phyloP scores from a whole-genome alignment of 2,888 invertebrate genomes.

The Protophormia terraenovae region DNA sequence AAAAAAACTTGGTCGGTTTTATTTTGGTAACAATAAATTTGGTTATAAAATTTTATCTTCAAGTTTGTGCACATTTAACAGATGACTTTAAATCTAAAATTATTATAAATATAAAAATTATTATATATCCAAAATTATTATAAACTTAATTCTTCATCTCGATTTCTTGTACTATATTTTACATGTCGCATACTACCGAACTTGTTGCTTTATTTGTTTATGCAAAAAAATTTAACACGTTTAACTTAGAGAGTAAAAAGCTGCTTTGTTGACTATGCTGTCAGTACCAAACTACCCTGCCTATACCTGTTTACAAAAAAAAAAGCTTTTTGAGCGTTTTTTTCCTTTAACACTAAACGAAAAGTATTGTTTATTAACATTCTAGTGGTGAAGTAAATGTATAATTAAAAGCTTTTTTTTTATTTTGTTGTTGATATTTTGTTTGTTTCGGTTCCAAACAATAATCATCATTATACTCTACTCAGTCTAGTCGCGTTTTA shows the following conservation, averaged over 20 bases:
- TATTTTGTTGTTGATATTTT: constrained; percentile 28
- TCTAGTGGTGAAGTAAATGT: neutral
- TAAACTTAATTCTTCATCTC: too few species aligned
- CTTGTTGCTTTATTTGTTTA: neutral
- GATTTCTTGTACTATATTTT: neutral
- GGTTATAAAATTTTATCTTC: too few species aligned
- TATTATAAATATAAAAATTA: too few species aligned
- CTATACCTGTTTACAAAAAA: neutral
- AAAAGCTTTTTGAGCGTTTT: neutral
- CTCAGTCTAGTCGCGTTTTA: constrained; percentile 68
- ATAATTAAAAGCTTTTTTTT: constrained; percentile 28
- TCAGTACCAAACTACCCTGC: neutral
- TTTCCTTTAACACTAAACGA: too few species aligned
- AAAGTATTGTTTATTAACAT: neutral
- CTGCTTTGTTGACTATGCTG: neutral
- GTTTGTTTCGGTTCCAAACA: constrained; percentile 15
- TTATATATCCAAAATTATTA: too few species aligned
- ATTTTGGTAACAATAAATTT: too few species aligned
- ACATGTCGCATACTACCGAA: neutral
- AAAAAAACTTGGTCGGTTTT: too few species aligned
- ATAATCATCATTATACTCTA: neutral
- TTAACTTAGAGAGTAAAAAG: neutral
- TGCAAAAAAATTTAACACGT: neutral
- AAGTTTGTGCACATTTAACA: too few species aligned
- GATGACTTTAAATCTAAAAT: too few species aligned